phyloP scores from a whole-genome alignment of 1,140 invertebrate genomes.

The Oreohelix idahoensis region DNA sequence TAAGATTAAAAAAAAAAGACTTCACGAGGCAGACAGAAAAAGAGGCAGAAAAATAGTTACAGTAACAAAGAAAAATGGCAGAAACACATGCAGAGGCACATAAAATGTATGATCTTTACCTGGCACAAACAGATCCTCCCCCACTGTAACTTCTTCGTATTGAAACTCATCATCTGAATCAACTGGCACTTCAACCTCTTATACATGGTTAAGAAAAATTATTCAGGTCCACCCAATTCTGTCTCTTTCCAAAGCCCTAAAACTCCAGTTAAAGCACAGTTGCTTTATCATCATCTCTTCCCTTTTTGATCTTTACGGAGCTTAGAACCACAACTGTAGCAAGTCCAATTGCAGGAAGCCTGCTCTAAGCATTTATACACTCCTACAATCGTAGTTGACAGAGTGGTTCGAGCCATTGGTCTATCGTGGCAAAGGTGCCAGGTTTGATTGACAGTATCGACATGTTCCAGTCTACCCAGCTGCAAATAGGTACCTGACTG shows the following conservation, averaged over 20 bases:
- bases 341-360: not conserved
- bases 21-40: too few relatives aligned
- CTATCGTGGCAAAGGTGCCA: too few relatives aligned
- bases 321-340: not conserved
- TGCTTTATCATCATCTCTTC: too few relatives aligned
- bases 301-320: not conserved
- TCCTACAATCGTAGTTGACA: too few relatives aligned
- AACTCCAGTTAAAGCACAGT: not conserved
- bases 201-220: not conserved
- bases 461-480: too few relatives aligned
- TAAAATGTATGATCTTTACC: constrained; percentile 49
- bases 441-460: too few relatives aligned
- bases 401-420: too few relatives aligned
- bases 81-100: too few relatives aligned
- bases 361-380: not conserved
- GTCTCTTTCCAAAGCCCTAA: not conserved
- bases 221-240: not conserved
- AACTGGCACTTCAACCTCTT: constrained; percentile 56
- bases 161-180: constrained; percentile 63
- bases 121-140: constrained; percentile 63
- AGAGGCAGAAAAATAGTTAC: too few relatives aligned
- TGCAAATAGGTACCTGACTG: too few relatives aligned
- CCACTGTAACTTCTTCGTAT: constrained; percentile 68
- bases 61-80: too few relatives aligned
- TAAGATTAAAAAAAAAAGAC: too few relatives aligned